These are phyloP conservation scores for Petrocephalus sullivani DNA, from an alignment of 2,797 vertebrate species.

Conservation along the genomic window DNA sequence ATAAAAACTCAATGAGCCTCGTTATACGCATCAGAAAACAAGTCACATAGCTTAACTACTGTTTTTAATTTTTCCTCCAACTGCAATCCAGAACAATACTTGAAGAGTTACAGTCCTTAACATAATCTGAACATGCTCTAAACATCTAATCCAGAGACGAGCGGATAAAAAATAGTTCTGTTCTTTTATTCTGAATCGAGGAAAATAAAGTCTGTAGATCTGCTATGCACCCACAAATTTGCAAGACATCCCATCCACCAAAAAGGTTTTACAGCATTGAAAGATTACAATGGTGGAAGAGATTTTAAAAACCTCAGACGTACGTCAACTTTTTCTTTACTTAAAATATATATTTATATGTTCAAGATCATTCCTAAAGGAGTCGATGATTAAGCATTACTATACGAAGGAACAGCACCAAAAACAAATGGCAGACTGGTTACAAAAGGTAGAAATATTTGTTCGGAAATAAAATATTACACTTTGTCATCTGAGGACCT, in stretches of 20 bases:
- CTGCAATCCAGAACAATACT: conserved; percentile 41
- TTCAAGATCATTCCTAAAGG: conserved; percentile 28
- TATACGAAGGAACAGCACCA: conserved; percentile 44
- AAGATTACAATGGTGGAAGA: conserved; percentile 29
- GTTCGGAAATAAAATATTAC: conserved; percentile 28
- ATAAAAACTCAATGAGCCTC: not conserved
- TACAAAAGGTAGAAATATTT: conserved; percentile 23
- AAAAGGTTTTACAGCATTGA: conserved; percentile 34
- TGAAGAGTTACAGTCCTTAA: conserved; percentile 48
- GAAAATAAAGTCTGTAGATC: conserved; percentile 21
- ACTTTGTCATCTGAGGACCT: conserved; percentile 31
- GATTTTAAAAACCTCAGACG: conserved; percentile 34
- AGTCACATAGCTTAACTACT: conserved; percentile 15
- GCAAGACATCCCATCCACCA: conserved; percentile 41
- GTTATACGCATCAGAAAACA: conserved; percentile 3
- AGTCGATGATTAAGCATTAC: conserved; percentile 26
- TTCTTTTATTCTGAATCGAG: not conserved
- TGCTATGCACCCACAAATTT: conserved; percentile 28
- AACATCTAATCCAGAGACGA: conserved; percentile 28
- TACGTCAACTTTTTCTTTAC: conserved; percentile 22
- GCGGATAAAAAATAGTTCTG: conserved; percentile 17
- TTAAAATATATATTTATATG: conserved; percentile 24
- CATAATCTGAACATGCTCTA: conserved; percentile 38
- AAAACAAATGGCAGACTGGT: conserved; percentile 31
- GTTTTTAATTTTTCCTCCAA: conserved; percentile 22